These are phyloP conservation scores for Cydia pomonella DNA, from an alignment of 1,140 invertebrate genomes.

Conservation along the genomic window DNA sequence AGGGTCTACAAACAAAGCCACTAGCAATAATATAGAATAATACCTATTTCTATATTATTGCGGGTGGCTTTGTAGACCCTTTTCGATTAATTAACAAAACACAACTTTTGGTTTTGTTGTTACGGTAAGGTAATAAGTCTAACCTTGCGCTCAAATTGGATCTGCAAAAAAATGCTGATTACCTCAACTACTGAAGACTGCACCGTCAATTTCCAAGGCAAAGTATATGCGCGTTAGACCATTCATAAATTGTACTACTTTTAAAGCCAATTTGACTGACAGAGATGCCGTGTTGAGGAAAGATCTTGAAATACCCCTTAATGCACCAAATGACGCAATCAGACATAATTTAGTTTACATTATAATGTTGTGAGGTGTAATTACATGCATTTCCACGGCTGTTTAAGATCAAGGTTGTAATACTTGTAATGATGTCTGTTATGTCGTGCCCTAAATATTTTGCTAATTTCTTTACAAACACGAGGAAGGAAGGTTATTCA, in stretches of 20 bases:
- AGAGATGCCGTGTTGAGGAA: slow-evolving; percentile 33
- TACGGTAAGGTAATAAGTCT: not conserved
- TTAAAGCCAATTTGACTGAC: no score
- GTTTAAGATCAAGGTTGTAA: slow-evolving; percentile 22
- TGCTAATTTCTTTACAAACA: not conserved
- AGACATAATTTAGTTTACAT: slow-evolving; percentile 2
- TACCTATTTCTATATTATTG: no score
- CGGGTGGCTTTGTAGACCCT: not conserved
- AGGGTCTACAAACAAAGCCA: no score
- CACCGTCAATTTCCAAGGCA: not conserved
- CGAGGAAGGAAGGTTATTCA: not conserved
- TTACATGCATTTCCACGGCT: slow-evolving; percentile 26
- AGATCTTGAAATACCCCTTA: slow-evolving; percentile 19
- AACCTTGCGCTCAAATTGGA: slow-evolving; percentile 17
- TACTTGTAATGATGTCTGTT: slow-evolving; percentile 19
- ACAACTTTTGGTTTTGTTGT: not conserved
- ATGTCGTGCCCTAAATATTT: slow-evolving; percentile 14
- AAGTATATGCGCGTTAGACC: not conserved
- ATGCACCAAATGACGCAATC: slow-evolving; percentile 19
- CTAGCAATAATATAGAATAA: no score
- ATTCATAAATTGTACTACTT: no score
- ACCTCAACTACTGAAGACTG: not conserved
- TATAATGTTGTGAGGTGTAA: slow-evolving; percentile 8
- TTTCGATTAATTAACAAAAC: not conserved
- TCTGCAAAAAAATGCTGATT: slow-evolving; percentile 22